These are phyloP conservation scores for Luperina testacea DNA, from an alignment of 2,888 invertebrate species.

Conservation along the genomic window DNA sequence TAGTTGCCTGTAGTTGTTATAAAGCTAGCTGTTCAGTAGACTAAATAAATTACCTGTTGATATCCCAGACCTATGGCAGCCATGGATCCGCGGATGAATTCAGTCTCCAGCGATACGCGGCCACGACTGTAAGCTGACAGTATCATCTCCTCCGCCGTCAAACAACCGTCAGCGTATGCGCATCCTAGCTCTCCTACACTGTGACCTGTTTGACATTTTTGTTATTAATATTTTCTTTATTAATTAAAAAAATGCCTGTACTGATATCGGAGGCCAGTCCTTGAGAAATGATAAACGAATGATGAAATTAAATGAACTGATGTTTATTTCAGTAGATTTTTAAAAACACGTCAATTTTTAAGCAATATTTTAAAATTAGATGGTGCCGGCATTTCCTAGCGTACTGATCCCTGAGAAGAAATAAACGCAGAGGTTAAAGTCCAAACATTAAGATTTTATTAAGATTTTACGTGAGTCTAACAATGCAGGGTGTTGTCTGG, in stretches of 20 bases:
- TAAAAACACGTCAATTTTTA: not conserved
- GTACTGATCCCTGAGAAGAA: not conserved
- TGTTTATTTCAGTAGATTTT: not conserved
- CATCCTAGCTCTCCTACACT: constrained; percentile 98
- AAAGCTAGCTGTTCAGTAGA: not conserved
- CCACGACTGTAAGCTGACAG: constrained; percentile 95
- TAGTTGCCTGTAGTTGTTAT: not conserved
- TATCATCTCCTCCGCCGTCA: constrained; percentile 96
- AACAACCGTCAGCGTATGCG: constrained; percentile 97
- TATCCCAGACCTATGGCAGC: constrained; percentile 93
- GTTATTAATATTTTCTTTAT: not conserved
- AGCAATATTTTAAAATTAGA: not conserved
- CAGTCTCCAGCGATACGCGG: constrained; percentile 92
- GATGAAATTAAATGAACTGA: not conserved
- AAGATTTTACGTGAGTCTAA: not conserved
- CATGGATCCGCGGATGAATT: constrained; percentile 94
- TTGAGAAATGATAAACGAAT: not conserved
- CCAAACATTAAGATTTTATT: not conserved
- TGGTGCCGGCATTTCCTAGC: not conserved
- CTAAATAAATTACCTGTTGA: constrained; percentile 39
- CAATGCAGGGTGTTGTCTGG: not conserved
- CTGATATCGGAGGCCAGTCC: not conserved
- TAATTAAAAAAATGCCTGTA: too few species aligned
- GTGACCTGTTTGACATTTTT: constrained; percentile 90
- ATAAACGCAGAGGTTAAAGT: not conserved